Conservation (phyloP, 2,797 vertebrate species). For the Eurystomus glaucurus region DNA sequence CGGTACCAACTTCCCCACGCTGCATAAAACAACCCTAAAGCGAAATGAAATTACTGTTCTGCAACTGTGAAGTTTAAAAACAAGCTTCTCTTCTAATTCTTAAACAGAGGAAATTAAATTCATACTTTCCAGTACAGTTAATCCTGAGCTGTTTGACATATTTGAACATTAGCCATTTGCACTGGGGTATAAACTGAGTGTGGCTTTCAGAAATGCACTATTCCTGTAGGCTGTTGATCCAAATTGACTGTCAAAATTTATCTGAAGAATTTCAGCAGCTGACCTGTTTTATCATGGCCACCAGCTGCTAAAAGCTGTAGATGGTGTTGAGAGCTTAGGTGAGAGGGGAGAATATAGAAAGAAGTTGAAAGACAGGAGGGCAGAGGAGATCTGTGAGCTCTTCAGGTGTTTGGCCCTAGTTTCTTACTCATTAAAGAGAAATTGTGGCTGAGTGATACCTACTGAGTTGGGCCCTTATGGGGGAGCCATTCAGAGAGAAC, state of each 20-base stretch:
- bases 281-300: conserved; percentile 57
- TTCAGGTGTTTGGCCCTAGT: neutral
- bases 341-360: neutral
- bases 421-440: neutral
- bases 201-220: conserved; percentile 38
- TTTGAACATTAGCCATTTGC: conserved; percentile 56
- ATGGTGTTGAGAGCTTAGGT: conserved; percentile 56
- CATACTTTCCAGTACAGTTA: conserved; percentile 44
- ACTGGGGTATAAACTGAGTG: conserved; percentile 1
- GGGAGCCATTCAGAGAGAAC: neutral
- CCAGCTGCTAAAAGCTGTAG: conserved; percentile 55
- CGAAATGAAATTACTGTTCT: neutral
- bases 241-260: conserved; percentile 58
- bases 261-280: conserved; percentile 72
- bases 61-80: conserved; percentile 27
- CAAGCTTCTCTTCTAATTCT: conserved; percentile 43
- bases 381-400: neutral
- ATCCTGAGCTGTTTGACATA: conserved; percentile 37
- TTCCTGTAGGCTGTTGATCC: conserved; percentile 24
- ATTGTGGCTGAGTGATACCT: neutral
- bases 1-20: neutral
- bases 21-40: neutral
- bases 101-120: conserved; percentile 68
- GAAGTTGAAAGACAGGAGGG: neutral
- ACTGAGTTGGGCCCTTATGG: neutral